Percentiles rank a stretch among this genome's conserved stretches.
Conservation (phyloP, 2,888 invertebrate genomes). For the Drosophila picticornis region DNA sequence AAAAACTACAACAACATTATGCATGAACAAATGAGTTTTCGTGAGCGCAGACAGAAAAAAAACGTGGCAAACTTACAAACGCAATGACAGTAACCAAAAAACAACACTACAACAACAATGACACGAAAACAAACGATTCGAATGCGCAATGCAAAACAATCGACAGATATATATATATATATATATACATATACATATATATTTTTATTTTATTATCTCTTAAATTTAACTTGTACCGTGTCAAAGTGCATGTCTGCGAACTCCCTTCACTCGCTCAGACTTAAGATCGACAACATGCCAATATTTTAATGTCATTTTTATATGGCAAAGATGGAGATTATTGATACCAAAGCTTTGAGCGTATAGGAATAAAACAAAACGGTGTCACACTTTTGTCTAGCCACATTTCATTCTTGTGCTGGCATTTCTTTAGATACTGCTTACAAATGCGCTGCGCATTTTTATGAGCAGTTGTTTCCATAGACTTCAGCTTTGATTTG, state of each 20-base stretch:
- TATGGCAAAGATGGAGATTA: background rate
- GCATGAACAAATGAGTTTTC: constrained; percentile 71
- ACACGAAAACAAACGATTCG: constrained; percentile 34
- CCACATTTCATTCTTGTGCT: constrained; percentile 33
- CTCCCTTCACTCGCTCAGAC: constrained; percentile 36
- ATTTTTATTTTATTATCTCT: constrained; percentile 8
- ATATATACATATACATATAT: constrained; percentile 6
- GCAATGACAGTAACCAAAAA: constrained; percentile 55
- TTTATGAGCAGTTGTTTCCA: constrained; percentile 47
- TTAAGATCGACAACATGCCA: constrained; percentile 11
- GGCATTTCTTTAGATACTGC: constrained; percentile 39
- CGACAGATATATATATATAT: constrained; percentile 34
- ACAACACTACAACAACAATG: constrained; percentile 27
- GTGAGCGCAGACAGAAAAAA: constrained; percentile 61
- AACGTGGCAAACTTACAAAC: constrained; percentile 66
- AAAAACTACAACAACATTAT: constrained; percentile 64
- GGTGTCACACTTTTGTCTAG: constrained; percentile 41
- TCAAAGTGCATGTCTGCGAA: constrained; percentile 52
- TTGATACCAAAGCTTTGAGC: constrained; percentile 3
- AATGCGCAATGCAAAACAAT: constrained; percentile 58
- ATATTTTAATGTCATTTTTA: constrained; percentile 9
- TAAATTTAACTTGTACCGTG: constrained; percentile 38
- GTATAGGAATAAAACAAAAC: constrained; percentile 10
- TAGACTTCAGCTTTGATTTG: constrained; percentile 30
- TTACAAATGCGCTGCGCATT: constrained; percentile 61